Conservation (phyloP, 2,113 vertebrate species). For the Thalassarche chlororhynchos region DNA sequence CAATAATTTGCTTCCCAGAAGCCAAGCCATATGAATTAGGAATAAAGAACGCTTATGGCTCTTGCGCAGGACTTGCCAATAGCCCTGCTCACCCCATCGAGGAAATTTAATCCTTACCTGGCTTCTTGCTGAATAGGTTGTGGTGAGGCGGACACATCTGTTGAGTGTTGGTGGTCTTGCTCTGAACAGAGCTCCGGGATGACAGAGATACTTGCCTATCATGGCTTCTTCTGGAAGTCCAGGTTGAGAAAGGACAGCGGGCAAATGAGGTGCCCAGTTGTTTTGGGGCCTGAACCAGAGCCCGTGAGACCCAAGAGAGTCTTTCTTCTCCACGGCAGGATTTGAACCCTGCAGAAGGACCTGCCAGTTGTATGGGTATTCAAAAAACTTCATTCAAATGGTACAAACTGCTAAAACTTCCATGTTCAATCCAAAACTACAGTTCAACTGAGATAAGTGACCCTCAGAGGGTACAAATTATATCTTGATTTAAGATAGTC, state of each 20-base stretch:
- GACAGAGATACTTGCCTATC: neutral
- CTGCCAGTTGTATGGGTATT: neutral
- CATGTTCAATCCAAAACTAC: neutral
- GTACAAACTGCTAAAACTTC: neutral
- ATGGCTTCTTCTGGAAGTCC: neutral
- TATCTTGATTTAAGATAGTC: fast-evolving
- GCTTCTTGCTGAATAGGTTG: neutral
- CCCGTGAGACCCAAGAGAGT: neutral
- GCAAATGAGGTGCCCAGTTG: neutral
- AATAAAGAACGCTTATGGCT: neutral
- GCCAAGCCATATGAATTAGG: neutral
- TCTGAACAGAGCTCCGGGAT: neutral
- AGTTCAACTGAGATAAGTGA: neutral
- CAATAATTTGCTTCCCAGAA: neutral
- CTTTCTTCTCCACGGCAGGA: neutral
- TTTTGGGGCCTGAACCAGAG: neutral
- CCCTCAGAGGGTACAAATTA: neutral
- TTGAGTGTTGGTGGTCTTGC: neutral
- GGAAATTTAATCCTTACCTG: neutral
- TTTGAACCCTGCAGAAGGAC: neutral
- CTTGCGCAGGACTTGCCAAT: neutral
- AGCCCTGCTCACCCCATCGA: neutral
- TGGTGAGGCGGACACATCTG: neutral
- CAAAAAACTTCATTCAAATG: neutral
- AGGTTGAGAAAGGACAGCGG: neutral